Conservation (phyloP, 37 sponge, comb jelly and placozoan species). For the Geodia barretti region DNA sequence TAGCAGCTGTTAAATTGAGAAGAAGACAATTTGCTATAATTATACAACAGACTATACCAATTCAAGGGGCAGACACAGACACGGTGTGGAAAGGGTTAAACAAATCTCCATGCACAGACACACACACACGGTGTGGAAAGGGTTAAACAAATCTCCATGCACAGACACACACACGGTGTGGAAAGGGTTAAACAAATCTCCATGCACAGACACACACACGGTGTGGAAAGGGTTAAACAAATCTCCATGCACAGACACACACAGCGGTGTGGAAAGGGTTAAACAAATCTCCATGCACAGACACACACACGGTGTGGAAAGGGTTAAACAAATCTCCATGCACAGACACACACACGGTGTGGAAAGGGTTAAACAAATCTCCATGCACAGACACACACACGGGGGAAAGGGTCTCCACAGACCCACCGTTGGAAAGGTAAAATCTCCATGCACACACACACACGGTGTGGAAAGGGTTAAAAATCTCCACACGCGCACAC, state of each 20-base stretch:
- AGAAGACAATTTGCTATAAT: too few species aligned
- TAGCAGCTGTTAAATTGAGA: neutral
- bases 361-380: too few species aligned
- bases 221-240: too few species aligned
- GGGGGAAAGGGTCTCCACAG: slow-evolving; percentile 10
- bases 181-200: too few species aligned
- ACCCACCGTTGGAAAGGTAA: neutral
- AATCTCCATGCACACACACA: slow-evolving; percentile 8
- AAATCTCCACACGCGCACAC: neutral
- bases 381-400: neutral
- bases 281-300: too few species aligned
- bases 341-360: neutral
- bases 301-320: neutral
- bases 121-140: too few species aligned
- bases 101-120: neutral
- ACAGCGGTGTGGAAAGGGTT: slow-evolving; percentile 3
- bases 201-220: neutral
- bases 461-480: too few species aligned
- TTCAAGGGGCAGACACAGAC: neutral
- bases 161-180: neutral
- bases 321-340: too few species aligned
- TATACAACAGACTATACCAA: too few species aligned
- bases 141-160: too few species aligned
- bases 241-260: neutral
- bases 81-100: neutral